Evolutionary conservation across 2,888 invertebrate genomes (phyloP).

Genomic region (Cheilosia grossa): DNA sequence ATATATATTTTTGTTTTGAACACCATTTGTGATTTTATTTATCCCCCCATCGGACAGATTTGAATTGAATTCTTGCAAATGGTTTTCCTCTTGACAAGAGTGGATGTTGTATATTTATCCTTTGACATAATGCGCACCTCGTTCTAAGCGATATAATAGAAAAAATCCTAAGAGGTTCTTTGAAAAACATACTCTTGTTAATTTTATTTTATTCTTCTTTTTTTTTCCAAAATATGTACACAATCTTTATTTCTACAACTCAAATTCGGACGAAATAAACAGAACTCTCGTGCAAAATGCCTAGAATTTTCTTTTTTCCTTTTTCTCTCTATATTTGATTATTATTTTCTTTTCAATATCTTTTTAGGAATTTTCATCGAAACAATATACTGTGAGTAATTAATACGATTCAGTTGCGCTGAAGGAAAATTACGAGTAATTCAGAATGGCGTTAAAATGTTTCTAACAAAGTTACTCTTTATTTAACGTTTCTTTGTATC

Average conservation of each 20-base stretch:
- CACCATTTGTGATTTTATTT: too few relatives aligned
- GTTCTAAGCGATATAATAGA: background rate
- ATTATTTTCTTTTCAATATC: slow-evolving; percentile 78
- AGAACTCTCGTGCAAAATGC: slow-evolving; percentile 58
- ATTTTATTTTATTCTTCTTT: slow-evolving; percentile 67
- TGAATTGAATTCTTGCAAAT: too few relatives aligned
- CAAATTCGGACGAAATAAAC: slow-evolving; percentile 58
- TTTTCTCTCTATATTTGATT: slow-evolving; percentile 71
- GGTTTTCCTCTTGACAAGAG: too few relatives aligned
- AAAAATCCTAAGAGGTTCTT: slow-evolving; percentile 11
- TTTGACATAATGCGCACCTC: background rate
- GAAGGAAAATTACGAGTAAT: slow-evolving; percentile 45
- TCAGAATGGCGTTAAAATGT: slow-evolving; percentile 60
- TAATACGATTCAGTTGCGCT: slow-evolving; percentile 59
- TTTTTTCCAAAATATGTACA: slow-evolving; percentile 66
- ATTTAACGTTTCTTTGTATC: slow-evolving; percentile 55
- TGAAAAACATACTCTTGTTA: slow-evolving; percentile 72
- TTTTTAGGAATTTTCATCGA: slow-evolving; percentile 83
- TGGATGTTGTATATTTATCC: background rate
- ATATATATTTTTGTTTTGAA: background rate
- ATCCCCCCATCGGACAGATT: too few relatives aligned
- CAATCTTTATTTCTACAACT: slow-evolving; percentile 50
- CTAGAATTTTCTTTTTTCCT: slow-evolving; percentile 48
- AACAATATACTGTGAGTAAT: slow-evolving; percentile 83
- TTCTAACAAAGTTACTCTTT: slow-evolving; percentile 63